Conservation (phyloP, 2,113 vertebrate genomes). For the Saguinus imperator region DNA sequence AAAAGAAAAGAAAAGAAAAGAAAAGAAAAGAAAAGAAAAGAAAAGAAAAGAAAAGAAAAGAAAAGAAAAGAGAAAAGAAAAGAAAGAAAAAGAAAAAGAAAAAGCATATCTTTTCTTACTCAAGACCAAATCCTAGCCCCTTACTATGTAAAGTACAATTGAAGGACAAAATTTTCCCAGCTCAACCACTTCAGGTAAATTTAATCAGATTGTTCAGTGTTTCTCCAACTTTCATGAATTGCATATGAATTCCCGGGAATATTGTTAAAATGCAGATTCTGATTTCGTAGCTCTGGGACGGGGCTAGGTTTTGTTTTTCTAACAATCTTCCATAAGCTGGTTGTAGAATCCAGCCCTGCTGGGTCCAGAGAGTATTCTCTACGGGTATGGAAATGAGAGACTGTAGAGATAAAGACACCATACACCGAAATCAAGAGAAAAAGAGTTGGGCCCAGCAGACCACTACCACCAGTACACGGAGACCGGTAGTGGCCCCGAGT, state of each 20-base stretch:
- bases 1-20: fast-evolving
- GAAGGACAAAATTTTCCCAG: neutral
- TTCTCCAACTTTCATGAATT: neutral
- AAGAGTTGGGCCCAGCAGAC: too few species aligned
- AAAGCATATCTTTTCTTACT: neutral
- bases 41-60: neutral
- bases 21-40: neutral
- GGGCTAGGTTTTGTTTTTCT: neutral
- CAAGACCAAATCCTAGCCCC: neutral
- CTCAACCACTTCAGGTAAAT: neutral
- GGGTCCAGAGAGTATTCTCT: too few species aligned
- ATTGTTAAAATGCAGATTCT: neutral
- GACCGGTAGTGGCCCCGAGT: too few species aligned
- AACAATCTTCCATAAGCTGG: neutral
- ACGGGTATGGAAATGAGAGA: too few species aligned
- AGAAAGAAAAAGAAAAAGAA: neutral
- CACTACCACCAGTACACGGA: too few species aligned
- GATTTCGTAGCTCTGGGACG: neutral
- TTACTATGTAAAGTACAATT: neutral
- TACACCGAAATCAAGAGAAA: too few species aligned
- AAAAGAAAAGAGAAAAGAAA: too few species aligned
- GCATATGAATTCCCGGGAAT: neutral
- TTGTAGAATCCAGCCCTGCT: too few species aligned
- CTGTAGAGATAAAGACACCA: too few species aligned
- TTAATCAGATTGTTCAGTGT: neutral